These are phyloP conservation scores for Sarcophaga variegata DNA, from an alignment of 2,888 invertebrate species.

Conservation along the genomic window DNA sequence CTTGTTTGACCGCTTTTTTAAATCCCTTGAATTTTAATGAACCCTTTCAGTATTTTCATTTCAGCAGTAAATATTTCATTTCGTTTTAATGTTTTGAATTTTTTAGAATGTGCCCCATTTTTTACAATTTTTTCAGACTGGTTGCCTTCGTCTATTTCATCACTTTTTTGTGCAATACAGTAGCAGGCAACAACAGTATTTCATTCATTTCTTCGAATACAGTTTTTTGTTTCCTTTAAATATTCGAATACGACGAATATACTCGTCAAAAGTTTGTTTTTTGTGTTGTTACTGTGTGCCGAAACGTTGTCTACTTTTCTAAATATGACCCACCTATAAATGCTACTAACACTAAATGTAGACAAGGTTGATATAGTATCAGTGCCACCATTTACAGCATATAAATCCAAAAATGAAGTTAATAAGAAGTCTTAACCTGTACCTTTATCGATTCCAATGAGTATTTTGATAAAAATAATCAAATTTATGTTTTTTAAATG, in stretches of 20 bases:
- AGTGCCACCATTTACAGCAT: too few relatives aligned
- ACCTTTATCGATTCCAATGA: too few relatives aligned
- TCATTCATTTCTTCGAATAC: background rate
- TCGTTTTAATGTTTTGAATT: conserved; percentile 31
- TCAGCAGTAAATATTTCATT: conserved; percentile 40
- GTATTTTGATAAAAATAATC: too few relatives aligned
- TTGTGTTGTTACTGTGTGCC: too few relatives aligned
- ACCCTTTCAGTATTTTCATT: background rate
- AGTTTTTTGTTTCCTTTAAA: background rate
- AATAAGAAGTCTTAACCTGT: too few relatives aligned
- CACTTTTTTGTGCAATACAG: conserved; percentile 4
- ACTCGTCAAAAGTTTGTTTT: conserved; percentile 18
- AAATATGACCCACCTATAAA: too few relatives aligned
- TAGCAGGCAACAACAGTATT: background rate
- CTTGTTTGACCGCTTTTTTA: background rate
- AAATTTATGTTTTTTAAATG: too few relatives aligned
- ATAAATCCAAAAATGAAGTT: too few relatives aligned
- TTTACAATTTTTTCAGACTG: background rate
- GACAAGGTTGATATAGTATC: too few relatives aligned
- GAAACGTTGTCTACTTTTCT: too few relatives aligned
- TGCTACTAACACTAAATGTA: too few relatives aligned
- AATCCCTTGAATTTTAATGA: conserved; percentile 26
- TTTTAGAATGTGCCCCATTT: background rate
- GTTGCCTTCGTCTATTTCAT: conserved; percentile 11
- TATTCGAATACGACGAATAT: conserved; percentile 1